Conservation (phyloP, 2,888 invertebrate genomes). For the Pterobdella sp. region DNA sequence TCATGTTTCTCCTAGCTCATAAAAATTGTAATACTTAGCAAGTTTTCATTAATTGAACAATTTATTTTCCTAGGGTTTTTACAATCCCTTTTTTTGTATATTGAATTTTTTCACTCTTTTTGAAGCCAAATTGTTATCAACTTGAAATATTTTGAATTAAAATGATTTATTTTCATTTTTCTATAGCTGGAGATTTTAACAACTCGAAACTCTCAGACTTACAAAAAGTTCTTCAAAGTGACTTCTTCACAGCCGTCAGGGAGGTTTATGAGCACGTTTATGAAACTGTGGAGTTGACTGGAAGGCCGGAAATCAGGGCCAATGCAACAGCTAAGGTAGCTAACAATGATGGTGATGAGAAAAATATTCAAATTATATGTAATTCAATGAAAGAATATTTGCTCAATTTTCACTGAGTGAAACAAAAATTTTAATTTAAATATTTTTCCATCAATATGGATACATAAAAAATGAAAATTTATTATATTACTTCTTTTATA, state of each 20-base stretch:
- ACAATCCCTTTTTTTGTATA: background rate
- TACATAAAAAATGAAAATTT: too few relatives aligned
- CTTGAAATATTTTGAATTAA: background rate
- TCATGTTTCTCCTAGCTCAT: too few relatives aligned
- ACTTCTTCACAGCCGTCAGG: conserved; percentile 89
- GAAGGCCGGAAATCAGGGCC: conserved; percentile 85
- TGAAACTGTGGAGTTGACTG: conserved; percentile 92
- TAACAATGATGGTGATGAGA: background rate
- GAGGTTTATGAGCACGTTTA: conserved; percentile 99
- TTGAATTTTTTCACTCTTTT: background rate
- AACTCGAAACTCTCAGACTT: conserved; percentile 88
- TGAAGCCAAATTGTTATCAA: background rate
- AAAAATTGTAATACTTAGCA: too few relatives aligned
- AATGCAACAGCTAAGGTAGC: conserved; percentile 86
- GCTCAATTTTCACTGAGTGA: background rate
- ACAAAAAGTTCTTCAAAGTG: conserved; percentile 92
- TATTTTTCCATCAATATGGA: too few relatives aligned
- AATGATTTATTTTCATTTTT: conserved; percentile 14
- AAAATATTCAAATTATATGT: too few relatives aligned
- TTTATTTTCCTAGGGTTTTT: conserved; percentile 2
- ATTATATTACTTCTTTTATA: background rate
- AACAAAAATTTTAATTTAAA: too few relatives aligned
- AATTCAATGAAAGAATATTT: background rate
- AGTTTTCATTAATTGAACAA: background rate
- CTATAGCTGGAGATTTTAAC: conserved; percentile 66